phyloP scores from a whole-genome alignment of 1,140 invertebrate species.

The Ceratina japonica region DNA sequence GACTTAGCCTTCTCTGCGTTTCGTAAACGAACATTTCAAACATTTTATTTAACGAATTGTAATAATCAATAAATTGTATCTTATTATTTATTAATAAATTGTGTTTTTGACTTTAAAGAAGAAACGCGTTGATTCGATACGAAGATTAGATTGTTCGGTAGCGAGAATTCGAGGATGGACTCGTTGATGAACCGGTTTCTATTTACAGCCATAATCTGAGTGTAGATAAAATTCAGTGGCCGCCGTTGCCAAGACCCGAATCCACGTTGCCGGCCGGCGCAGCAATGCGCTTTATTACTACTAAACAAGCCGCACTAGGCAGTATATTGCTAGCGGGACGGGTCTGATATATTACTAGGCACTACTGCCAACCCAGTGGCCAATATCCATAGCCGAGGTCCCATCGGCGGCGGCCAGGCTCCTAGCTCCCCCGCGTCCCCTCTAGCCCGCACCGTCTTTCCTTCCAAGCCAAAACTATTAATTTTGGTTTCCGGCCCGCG shows the following conservation, averaged over 20 bases:
- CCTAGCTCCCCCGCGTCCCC: no score
- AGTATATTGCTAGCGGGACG: slow-evolving; percentile 70
- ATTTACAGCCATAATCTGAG: no score
- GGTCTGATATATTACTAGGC: slow-evolving; percentile 67
- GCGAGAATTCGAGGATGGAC: no score
- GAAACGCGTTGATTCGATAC: no score
- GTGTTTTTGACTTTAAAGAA: no score
- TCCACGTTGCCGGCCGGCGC: slow-evolving; percentile 18
- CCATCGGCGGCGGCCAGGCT: slow-evolving; percentile 31
- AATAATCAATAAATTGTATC: no score
- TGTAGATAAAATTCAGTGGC: slow-evolving; percentile 22
- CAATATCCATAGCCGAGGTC: slow-evolving; percentile 68
- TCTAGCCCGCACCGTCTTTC: slow-evolving; percentile 58
- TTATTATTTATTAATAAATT: no score
- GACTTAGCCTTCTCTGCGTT: no score
- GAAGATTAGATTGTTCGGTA: no score
- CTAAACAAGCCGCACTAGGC: slow-evolving; percentile 68
- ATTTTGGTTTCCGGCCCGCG: slow-evolving; percentile 68
- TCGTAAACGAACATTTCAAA: no score
- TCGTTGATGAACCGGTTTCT: no score
- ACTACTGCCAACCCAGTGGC: slow-evolving; percentile 66
- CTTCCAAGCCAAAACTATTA: slow-evolving; percentile 73
- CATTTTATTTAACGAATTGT: background rate
- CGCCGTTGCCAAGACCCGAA: slow-evolving; percentile 31
- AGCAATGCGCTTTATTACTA: slow-evolving; percentile 69